These are phyloP conservation scores for Parazoanthus swiftii DNA, from an alignment of 92 coral and sea anemone species.

Conservation along the genomic window DNA sequence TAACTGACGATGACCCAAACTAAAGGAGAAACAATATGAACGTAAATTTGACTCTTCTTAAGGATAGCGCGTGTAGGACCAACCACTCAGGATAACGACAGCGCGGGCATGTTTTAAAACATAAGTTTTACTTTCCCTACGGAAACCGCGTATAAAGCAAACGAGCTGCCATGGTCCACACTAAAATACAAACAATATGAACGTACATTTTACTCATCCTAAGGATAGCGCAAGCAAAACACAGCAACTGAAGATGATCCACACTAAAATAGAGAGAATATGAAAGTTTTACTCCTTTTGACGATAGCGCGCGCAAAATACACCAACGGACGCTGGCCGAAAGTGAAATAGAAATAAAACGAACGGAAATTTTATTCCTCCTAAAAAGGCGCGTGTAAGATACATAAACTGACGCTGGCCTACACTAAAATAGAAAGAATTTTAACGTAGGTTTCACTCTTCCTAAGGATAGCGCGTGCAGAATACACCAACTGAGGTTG, in stretches of 20 bases:
- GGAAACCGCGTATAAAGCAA: conserved; percentile 17
- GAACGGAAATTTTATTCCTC: not conserved
- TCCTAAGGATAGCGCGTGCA: too few species aligned
- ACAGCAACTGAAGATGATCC: conserved; percentile 11
- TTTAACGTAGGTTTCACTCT: too few species aligned
- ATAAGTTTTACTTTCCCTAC: conserved; percentile 15
- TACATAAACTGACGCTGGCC: conserved; percentile 4
- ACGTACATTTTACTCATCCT: conserved; percentile 10
- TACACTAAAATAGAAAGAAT: too few species aligned
- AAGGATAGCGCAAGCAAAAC: conserved; percentile 11
- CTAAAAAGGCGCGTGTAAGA: conserved; percentile 11
- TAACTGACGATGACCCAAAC: conserved; percentile 17
- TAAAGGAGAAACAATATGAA: not conserved
- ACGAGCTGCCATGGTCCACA: conserved; percentile 10
- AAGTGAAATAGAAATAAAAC: not conserved
- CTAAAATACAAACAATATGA: conserved; percentile 10
- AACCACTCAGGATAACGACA: conserved; percentile 17
- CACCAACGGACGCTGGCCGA: conserved; percentile 12
- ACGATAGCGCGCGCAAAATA: not conserved
- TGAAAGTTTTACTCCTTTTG: conserved; percentile 4
- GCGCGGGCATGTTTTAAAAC: conserved; percentile 15
- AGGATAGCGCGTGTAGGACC: conserved; percentile 19
- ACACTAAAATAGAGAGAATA: conserved; percentile 8
- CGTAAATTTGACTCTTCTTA: not conserved
- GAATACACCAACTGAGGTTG: too few species aligned